Percentiles rank a stretch among this genome's conserved stretches.
Evolutionary conservation across 92 coral and sea anemone species (phyloP).

Genomic region (Desmophyllum pertusum): DNA sequence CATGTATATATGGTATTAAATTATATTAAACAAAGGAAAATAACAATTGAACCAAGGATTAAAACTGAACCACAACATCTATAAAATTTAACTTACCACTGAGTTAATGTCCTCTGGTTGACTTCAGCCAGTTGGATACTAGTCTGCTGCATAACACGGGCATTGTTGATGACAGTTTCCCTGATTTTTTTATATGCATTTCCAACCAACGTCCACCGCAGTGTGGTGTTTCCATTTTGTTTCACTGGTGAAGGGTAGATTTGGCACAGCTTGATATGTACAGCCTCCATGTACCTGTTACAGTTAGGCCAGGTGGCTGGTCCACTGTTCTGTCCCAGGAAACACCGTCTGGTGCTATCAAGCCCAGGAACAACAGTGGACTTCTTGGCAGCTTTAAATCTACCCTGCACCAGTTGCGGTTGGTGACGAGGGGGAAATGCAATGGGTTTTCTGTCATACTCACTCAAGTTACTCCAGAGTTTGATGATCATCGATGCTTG

Average conservation of each 20-base stretch:
- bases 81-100: constrained; percentile 28
- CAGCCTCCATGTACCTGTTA: constrained; percentile 72
- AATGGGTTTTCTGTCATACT: constrained; percentile 62
- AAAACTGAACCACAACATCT: too few relatives aligned
- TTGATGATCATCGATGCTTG: constrained; percentile 44
- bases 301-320: constrained; percentile 79
- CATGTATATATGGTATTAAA: too few relatives aligned
- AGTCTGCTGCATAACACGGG: constrained; percentile 36
- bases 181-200: constrained; percentile 34
- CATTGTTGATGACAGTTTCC: constrained; percentile 41
- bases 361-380: constrained; percentile 53
- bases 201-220: constrained; percentile 54
- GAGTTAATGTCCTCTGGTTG: constrained; percentile 54
- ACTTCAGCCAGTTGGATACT: constrained; percentile 66
- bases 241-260: constrained; percentile 44
- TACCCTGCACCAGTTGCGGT: constrained; percentile 45
- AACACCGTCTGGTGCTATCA: constrained; percentile 68
- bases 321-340: constrained; percentile 58
- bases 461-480: constrained; percentile 50
- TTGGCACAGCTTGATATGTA: constrained; percentile 45
- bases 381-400: constrained; percentile 52
- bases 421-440: constrained; percentile 38
- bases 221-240: constrained; percentile 29
- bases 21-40: too few relatives aligned
- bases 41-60: too few relatives aligned